These are phyloP conservation scores for Calephelis nemesis DNA, from an alignment of 1,140 invertebrate genomes.

Conservation along the genomic window DNA sequence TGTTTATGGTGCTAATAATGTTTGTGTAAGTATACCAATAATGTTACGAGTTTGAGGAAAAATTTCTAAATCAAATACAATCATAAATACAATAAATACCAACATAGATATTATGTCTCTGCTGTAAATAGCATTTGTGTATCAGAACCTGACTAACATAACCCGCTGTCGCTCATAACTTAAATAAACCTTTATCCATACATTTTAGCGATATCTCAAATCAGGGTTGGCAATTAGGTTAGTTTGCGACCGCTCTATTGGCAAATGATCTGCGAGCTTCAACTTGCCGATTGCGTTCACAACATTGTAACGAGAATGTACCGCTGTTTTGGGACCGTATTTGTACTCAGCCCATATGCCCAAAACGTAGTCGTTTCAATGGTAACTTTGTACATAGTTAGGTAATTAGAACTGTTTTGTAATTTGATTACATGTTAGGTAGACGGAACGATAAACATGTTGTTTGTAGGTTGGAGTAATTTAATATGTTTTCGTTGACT, in stretches of 20 bases:
- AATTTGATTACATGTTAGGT: constrained; percentile 14
- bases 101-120: too few relatives aligned
- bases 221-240: constrained; percentile 18
- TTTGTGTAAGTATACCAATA: too few relatives aligned
- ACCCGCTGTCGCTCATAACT: neutral
- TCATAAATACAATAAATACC: too few relatives aligned
- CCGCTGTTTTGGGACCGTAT: constrained; percentile 15
- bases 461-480: constrained; percentile 12
- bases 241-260: constrained; percentile 17
- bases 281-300: constrained; percentile 14
- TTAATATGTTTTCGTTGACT: constrained; percentile 16
- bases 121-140: too few relatives aligned
- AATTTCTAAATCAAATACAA: too few relatives aligned
- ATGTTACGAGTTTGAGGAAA: too few relatives aligned
- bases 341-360: constrained; percentile 11
- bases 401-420: constrained; percentile 3
- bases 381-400: constrained; percentile 12
- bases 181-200: neutral
- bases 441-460: constrained; percentile 7
- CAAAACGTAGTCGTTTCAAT: constrained; percentile 17
- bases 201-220: constrained; percentile 19
- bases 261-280: constrained; percentile 18
- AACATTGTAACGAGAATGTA: constrained; percentile 17
- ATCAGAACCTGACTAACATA: neutral
- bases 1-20: too few relatives aligned